phyloP scores from a whole-genome alignment of 1,140 invertebrate species.

The Scaptodrosophila lebanonensis region DNA sequence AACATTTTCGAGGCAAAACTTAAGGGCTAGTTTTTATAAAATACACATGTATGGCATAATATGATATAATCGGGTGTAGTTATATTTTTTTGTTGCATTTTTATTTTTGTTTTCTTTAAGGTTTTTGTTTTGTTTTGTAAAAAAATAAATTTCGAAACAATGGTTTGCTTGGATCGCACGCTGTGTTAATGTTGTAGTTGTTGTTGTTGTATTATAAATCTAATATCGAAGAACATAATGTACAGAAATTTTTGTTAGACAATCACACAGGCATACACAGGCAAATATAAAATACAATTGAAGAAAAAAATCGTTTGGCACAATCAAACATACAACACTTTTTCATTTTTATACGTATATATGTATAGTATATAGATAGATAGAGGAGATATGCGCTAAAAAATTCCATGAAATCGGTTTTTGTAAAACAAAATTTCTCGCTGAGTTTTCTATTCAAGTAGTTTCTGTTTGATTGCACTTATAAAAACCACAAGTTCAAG shows the following conservation, averaged over 20 bases:
- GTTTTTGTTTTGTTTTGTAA: conserved; percentile 50
- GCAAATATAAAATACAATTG: conserved; percentile 44
- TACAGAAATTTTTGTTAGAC: conserved; percentile 43
- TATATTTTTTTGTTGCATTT: conserved; percentile 15
- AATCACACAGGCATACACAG: conserved; percentile 69
- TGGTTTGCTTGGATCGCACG: conserved; percentile 69
- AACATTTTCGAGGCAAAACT: conserved; percentile 40
- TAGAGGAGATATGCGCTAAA: conserved; percentile 43
- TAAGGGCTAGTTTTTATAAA: conserved; percentile 42
- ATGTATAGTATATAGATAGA: conserved; percentile 21
- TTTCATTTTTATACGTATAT: conserved; percentile 16
- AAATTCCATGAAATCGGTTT: conserved; percentile 34
- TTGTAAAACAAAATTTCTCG: conserved; percentile 40
- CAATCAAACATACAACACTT: conserved; percentile 52
- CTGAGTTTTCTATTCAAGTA: conserved; percentile 54
- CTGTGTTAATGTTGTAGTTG: conserved; percentile 21
- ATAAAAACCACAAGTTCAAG: conserved; percentile 39
- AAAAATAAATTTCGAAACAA: conserved; percentile 67
- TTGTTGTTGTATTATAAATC: conserved; percentile 34
- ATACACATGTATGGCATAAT: conserved; percentile 26
- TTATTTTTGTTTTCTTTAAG: conserved; percentile 37
- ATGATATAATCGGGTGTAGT: conserved; percentile 8
- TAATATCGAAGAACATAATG: conserved; percentile 52
- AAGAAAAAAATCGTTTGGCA: conserved; percentile 20
- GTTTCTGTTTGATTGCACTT: conserved; percentile 53